Percentiles rank a stretch among this genome's conserved stretches.
Conservation (phyloP, 2,113 vertebrate species). For the Tetraodon nigroviridis region DNA sequence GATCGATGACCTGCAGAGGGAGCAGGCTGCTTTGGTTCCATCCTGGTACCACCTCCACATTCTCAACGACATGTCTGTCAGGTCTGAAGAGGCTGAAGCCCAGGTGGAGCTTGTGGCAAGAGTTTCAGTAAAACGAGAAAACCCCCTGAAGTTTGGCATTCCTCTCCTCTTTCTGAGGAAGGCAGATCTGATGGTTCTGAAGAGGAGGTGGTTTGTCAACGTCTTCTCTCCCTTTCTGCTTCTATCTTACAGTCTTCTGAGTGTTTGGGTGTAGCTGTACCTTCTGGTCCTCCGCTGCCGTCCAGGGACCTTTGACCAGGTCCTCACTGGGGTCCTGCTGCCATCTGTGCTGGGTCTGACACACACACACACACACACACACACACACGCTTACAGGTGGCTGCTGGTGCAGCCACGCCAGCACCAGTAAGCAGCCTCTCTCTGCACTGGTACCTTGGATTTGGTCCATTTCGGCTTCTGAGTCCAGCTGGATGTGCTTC, state of each 20-base stretch:
- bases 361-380: background rate
- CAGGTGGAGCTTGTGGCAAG: too few species aligned
- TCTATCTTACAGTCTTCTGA: background rate
- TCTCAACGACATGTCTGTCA: background rate
- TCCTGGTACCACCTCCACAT: background rate
- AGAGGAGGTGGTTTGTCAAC: too few species aligned
- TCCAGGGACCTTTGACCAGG: slow-evolving; percentile 93
- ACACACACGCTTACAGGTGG: background rate
- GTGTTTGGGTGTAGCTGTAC: slow-evolving; percentile 56
- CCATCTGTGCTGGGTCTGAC: slow-evolving; percentile 77
- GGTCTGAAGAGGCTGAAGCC: too few species aligned
- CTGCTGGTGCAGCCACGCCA: background rate
- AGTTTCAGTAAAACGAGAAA: too few species aligned
- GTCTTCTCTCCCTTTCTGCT: background rate
- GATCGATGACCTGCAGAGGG: slow-evolving; percentile 80
- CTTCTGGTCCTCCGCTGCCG: slow-evolving; percentile 90
- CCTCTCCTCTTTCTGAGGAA: too few species aligned
- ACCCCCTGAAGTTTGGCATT: too few species aligned
- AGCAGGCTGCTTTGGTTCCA: background rate
- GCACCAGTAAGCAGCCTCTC: background rate
- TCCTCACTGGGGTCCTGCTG: slow-evolving; percentile 86
- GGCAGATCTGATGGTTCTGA: too few species aligned
- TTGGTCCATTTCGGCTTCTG: background rate
- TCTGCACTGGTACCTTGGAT: background rate
- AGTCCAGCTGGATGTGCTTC: background rate